Evolutionary conservation across 2,888 invertebrate species (phyloP).

Genomic region (Leucoma salicis): DNA sequence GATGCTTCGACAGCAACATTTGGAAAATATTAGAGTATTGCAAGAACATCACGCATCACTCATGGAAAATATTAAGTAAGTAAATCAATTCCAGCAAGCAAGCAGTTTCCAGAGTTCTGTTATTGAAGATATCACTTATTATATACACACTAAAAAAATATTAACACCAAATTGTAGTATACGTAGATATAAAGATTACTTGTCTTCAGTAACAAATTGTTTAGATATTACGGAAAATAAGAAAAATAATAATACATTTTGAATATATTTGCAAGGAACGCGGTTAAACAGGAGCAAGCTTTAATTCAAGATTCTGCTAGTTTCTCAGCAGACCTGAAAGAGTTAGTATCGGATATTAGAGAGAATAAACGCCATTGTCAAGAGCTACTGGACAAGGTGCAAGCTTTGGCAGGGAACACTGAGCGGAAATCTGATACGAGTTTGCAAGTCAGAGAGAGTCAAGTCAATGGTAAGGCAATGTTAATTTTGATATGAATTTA

Average conservation of each 20-base stretch:
- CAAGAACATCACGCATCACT: conserved; percentile 78
- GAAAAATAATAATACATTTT: no score
- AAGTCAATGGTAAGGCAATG: conserved; percentile 69
- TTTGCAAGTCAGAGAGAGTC: conserved; percentile 78
- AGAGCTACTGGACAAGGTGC: conserved; percentile 72
- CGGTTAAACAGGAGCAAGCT: conserved; percentile 75
- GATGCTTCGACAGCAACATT: conserved; percentile 70
- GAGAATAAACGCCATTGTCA: conserved; percentile 70
- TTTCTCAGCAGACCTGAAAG: conserved; percentile 76
- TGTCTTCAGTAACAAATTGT: no score
- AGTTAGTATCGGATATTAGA: conserved; percentile 69
- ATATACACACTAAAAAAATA: no score
- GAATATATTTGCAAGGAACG: conserved; percentile 67
- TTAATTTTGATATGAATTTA: no score
- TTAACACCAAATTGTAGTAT: no score
- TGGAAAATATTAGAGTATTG: conserved; percentile 64
- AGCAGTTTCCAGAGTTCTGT: no score
- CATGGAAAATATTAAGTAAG: conserved; percentile 81
- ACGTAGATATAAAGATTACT: no score
- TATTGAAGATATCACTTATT: no score
- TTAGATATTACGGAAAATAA: no score
- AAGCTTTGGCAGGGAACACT: conserved; percentile 63
- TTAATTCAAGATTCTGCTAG: conserved; percentile 73
- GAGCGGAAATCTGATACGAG: conserved; percentile 71
- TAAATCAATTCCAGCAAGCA: no score